A percentile compares a stretch with the other conserved stretches of the same genome.
Conservation (phyloP, 2,888 invertebrate species). For the Papilio elwesi region DNA sequence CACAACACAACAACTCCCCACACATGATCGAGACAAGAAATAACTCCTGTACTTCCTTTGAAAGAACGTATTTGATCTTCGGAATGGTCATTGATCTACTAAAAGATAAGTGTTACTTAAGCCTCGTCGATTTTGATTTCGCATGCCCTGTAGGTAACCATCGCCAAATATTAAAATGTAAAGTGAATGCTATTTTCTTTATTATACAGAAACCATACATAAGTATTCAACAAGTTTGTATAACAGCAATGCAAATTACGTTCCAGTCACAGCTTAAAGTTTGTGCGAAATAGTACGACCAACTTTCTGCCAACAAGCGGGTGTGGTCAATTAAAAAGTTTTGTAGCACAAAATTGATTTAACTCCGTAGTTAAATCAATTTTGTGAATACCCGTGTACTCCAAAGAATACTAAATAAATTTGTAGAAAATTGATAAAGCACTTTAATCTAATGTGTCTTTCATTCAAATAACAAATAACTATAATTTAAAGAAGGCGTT, state of each 20-base stretch:
- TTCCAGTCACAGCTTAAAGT: constrained; percentile 3
- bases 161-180: too few relatives aligned
- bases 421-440: neutral
- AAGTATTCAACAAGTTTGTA: constrained; percentile 16
- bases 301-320: neutral
- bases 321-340: constrained; percentile 24
- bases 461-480: too few relatives aligned
- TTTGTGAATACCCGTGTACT: too few relatives aligned
- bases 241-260: constrained; percentile 9
- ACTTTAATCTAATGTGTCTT: neutral
- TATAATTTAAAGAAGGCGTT: too few relatives aligned
- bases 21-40: too few relatives aligned
- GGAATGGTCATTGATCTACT: too few relatives aligned
- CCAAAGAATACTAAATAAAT: neutral
- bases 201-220: neutral
- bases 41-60: too few relatives aligned
- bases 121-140: too few relatives aligned
- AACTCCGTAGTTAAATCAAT: neutral
- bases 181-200: neutral
- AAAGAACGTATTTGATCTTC: too few relatives aligned
- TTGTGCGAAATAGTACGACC: constrained; percentile 5
- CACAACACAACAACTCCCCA: too few relatives aligned
- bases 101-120: too few relatives aligned
- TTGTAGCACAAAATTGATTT: constrained; percentile 13
- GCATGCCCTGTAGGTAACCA: too few relatives aligned